Evolutionary conservation across 2,113 vertebrate species (phyloP).

Genomic region (Dicaeum eximium): DNA sequence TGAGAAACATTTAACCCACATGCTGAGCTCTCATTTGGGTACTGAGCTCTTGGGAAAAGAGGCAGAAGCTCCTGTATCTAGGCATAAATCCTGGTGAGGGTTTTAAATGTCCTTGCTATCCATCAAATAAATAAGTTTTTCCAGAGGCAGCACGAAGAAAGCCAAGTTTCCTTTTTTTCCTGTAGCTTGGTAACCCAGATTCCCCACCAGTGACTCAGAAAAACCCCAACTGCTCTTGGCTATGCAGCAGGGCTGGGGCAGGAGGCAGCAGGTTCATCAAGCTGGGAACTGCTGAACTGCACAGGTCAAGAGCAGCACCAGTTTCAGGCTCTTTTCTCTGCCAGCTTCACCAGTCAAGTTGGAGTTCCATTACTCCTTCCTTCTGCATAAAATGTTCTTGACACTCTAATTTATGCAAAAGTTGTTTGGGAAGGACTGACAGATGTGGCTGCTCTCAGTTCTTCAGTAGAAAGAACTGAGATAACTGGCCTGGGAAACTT

Average conservation of each 20-base stretch:
- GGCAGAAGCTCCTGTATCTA: not conserved
- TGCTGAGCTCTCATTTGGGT: not conserved
- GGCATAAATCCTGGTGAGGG: not conserved
- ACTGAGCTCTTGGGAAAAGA: not conserved
- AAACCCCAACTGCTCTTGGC: not conserved
- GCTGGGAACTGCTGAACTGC: not conserved
- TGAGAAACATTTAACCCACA: not conserved
- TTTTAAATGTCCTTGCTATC: not conserved
- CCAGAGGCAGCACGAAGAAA: not conserved
- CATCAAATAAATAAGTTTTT: not conserved
- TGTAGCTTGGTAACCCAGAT: not conserved
- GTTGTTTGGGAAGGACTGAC: constrained; percentile 11
- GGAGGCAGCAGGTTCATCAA: not conserved
- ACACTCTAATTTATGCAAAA: not conserved
- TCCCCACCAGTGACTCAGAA: not conserved
- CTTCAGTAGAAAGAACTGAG: no score
- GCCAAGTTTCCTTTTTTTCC: not conserved
- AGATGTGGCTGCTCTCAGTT: no score
- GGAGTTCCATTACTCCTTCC: not conserved
- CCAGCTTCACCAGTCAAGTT: not conserved
- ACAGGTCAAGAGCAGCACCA: not conserved
- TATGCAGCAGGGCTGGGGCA: not conserved
- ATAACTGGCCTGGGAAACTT: no score
- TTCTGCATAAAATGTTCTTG: not conserved
- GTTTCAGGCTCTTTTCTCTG: not conserved